Evolutionary conservation across 2,888 invertebrate genomes (phyloP).

Genomic region (Xanthorhoe spadicearia): DNA sequence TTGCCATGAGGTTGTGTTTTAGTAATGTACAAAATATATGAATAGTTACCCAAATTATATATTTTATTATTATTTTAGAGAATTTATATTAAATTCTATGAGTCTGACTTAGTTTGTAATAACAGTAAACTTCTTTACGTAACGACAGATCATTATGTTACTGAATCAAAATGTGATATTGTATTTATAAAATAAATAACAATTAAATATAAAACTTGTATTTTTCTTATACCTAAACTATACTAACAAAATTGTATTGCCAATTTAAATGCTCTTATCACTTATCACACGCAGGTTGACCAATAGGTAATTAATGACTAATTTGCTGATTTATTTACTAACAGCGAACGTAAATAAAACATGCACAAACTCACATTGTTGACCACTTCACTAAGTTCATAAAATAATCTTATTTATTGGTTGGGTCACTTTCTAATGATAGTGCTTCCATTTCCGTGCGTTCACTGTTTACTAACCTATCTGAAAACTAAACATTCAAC

Average conservation of each 20-base stretch:
- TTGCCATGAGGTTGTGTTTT: constrained; percentile 83
- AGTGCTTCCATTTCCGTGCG: background rate
- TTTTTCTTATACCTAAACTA: constrained; percentile 20
- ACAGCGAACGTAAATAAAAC: background rate
- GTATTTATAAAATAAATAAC: constrained; percentile 71
- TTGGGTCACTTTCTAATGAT: background rate
- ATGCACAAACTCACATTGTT: background rate
- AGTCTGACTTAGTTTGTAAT: constrained; percentile 75
- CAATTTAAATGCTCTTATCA: constrained; percentile 22
- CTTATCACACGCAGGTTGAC: constrained; percentile 19
- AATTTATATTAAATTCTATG: constrained; percentile 82
- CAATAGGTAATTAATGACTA: constrained; percentile 18
- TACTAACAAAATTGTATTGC: constrained; percentile 4
- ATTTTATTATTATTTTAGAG: constrained; percentile 64
- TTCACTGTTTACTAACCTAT: constrained; percentile 1
- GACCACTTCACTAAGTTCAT: background rate
- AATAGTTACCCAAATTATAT: constrained; percentile 78
- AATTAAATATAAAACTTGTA: constrained; percentile 43
- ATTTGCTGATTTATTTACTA: constrained; percentile 15
- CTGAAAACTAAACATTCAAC: constrained; percentile 53
- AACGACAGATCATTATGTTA: constrained; percentile 70
- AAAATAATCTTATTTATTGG: background rate
- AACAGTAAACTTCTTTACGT: constrained; percentile 64
- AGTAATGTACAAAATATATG: constrained; percentile 76
- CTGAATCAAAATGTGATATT: constrained; percentile 78